Percentiles rank a stretch among this genome's conserved stretches.
Evolutionary conservation across 2,888 invertebrate species (phyloP).

Genomic region (Melanchra persicariae): DNA sequence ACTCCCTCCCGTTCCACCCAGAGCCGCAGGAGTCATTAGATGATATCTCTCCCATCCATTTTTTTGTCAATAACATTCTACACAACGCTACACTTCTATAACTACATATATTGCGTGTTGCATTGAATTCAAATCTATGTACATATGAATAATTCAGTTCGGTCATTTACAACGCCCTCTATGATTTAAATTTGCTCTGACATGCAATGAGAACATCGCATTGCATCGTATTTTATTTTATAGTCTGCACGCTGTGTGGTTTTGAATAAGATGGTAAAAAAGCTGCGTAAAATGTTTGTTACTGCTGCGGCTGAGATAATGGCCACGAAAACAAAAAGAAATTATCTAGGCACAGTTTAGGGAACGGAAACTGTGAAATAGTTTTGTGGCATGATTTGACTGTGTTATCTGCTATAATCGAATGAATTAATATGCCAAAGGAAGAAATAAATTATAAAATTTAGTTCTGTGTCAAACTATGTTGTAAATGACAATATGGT

Average conservation of each 20-base stretch:
- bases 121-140: constrained; percentile 36
- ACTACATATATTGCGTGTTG: constrained; percentile 1
- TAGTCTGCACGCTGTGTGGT: not conserved
- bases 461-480: too few species aligned
- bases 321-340: too few species aligned
- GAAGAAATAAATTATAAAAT: too few species aligned
- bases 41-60: too few species aligned
- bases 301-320: not conserved
- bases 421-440: too few species aligned
- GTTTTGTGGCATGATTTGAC: too few species aligned
- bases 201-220: constrained; percentile 31
- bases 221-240: constrained; percentile 30
- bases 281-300: not conserved
- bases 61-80: not conserved
- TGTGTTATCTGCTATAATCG: too few species aligned
- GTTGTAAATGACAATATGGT: too few species aligned
- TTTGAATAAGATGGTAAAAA: not conserved
- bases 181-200: constrained; percentile 31
- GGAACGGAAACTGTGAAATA: too few species aligned
- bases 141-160: constrained; percentile 44
- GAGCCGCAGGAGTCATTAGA: too few species aligned
- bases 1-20: too few species aligned
- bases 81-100: not conserved
- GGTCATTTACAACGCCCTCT: constrained; percentile 1
- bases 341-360: too few species aligned